Percentiles rank a stretch among this genome's conserved stretches.
Evolutionary conservation across 2,888 invertebrate genomes (phyloP).

Genomic region (Aricia artaxerxes): DNA sequence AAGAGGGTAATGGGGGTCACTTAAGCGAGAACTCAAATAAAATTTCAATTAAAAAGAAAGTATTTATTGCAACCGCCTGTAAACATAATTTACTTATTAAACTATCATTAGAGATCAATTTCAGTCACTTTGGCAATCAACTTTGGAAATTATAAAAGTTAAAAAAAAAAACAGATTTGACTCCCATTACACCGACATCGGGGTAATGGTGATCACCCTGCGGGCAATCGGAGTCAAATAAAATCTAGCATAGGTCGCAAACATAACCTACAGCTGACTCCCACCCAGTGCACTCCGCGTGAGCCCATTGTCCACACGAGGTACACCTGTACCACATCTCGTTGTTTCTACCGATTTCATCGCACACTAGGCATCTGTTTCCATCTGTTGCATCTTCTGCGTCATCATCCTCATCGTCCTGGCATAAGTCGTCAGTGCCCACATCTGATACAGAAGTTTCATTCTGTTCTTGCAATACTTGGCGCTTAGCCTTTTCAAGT

Average conservation of each 20-base stretch:
- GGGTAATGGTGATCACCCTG: constrained; percentile 46
- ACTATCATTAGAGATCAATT: constrained; percentile 41
- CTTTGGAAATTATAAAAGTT: constrained; percentile 44
- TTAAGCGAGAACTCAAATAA: constrained; percentile 42
- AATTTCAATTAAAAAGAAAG: constrained; percentile 35
- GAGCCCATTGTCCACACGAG: constrained; percentile 40
- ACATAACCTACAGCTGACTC: constrained; percentile 42
- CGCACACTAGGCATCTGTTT: constrained; percentile 44
- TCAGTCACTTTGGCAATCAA: constrained; percentile 41
- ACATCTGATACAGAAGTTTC: constrained; percentile 42
- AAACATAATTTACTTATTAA: constrained; percentile 37
- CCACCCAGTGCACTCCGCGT: constrained; percentile 44
- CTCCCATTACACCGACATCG: constrained; percentile 42
- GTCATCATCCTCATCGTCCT: constrained; percentile 43
- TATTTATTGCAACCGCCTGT: constrained; percentile 40
- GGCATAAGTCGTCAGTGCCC: constrained; percentile 38
- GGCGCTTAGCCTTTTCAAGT: constrained; percentile 40
- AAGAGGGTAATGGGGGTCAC: too few species aligned
- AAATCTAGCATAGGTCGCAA: constrained; percentile 43
- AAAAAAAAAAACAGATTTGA: constrained; percentile 43
- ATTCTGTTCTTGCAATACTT: constrained; percentile 43
- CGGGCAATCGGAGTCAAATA: constrained; percentile 44
- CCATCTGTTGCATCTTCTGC: constrained; percentile 40
- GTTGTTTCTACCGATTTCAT: constrained; percentile 44
- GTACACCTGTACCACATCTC: constrained; percentile 45